A percentile compares a stretch with the other conserved stretches of the same genome.
phyloP scores from a whole-genome alignment of 2,888 invertebrate genomes.

The Drosophila anomalipes region DNA sequence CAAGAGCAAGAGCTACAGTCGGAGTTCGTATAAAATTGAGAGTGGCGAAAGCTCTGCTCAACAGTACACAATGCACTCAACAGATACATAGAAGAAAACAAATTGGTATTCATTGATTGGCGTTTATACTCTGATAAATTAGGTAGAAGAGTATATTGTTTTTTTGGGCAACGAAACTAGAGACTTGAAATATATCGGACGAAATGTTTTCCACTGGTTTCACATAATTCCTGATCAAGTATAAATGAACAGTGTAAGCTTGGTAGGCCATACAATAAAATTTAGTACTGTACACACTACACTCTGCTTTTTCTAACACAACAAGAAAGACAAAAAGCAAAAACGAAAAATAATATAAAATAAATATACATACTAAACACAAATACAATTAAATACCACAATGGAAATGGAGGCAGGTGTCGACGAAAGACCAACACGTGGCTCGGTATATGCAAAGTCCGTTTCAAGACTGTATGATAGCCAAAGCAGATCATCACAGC shows the following conservation, averaged over 20 bases:
- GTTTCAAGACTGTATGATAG: conserved; percentile 9
- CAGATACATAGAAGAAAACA: not conserved
- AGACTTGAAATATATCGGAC: not conserved
- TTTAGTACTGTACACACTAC: not conserved
- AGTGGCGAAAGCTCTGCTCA: not conserved
- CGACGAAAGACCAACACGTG: not conserved
- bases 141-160: not conserved
- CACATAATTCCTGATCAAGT: not conserved
- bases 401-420: not conserved
- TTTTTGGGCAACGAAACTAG: not conserved
- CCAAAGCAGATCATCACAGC: not conserved
- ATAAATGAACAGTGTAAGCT: not conserved
- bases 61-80: not conserved
- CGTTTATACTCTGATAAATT: not conserved
- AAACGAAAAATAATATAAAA: not conserved
- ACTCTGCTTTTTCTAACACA: not conserved
- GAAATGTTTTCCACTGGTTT: not conserved
- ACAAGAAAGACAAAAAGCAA: not conserved
- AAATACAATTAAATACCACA: not conserved
- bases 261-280: not conserved
- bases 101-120: not conserved
- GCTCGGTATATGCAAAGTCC: not conserved
- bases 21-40: not conserved
- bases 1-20: not conserved
- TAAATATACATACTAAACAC: not conserved